phyloP scores from a whole-genome alignment of 2,797 vertebrate species.

The Crax fasciolata region DNA sequence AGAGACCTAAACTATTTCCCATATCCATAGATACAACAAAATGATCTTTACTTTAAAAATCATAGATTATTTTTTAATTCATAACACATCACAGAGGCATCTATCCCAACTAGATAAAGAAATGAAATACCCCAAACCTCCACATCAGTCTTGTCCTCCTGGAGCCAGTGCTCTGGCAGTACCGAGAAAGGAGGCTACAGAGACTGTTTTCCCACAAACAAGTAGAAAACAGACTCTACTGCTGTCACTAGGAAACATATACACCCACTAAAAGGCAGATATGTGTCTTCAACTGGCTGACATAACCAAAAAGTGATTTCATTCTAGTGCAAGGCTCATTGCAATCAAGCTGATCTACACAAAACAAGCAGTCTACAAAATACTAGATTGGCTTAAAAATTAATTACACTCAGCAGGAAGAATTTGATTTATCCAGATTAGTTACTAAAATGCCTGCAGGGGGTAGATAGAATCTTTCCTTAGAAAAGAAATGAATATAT shows the following conservation, averaged over 20 bases:
- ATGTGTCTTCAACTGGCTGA: background rate
- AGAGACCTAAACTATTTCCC: background rate
- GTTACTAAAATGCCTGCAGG: constrained; percentile 32
- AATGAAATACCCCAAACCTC: background rate
- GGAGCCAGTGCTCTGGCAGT: background rate
- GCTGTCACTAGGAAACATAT: background rate
- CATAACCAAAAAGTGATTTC: background rate
- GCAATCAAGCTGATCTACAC: constrained; percentile 22
- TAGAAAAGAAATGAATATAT: constrained; percentile 53
- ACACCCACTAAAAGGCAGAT: background rate
- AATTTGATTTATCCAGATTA: constrained; percentile 53
- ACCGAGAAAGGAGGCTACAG: background rate
- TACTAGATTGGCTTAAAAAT: constrained; percentile 56
- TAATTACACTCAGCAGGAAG: constrained; percentile 75
- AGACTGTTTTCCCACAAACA: background rate
- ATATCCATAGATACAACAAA: background rate
- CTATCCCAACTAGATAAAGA: background rate
- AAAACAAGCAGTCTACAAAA: constrained; percentile 36
- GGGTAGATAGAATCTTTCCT: constrained; percentile 53
- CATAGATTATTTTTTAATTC: background rate
- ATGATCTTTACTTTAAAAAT: no score
- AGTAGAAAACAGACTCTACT: background rate
- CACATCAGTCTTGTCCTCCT: background rate
- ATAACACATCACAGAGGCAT: background rate
- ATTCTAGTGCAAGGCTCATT: background rate